phyloP scores from a whole-genome alignment of 2,797 vertebrate genomes.

The Bradypus variegatus region DNA sequence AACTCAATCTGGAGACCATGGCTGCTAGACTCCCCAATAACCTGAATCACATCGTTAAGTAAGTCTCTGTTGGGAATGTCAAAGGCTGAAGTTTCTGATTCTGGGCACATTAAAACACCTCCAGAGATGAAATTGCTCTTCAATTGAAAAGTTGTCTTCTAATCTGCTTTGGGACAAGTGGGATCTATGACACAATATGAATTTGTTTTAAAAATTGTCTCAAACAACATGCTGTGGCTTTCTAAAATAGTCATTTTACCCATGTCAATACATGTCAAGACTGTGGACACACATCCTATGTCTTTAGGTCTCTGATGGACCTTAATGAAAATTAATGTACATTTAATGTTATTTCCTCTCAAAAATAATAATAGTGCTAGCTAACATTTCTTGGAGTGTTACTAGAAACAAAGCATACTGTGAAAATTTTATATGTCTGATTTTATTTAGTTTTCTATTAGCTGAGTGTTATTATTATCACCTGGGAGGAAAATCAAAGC shows the following conservation, averaged over 20 bases:
- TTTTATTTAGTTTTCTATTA: neutral
- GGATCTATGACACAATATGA: neutral
- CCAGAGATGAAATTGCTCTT: neutral
- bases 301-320: neutral
- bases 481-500: neutral
- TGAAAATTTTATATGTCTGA: neutral
- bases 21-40: neutral
- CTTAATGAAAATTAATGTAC: neutral
- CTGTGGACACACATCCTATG: neutral
- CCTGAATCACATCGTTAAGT: neutral
- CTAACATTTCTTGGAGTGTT: neutral
- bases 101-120: neutral
- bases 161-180: neutral
- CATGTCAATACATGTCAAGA: neutral
- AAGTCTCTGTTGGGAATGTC: neutral
- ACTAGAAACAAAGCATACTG: neutral
- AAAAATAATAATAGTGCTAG: neutral
- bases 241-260: constrained; percentile 21
- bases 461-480: neutral
- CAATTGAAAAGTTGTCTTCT: neutral
- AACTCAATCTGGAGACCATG: neutral
- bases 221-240: neutral
- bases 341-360: neutral
- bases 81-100: neutral
- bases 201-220: constrained; percentile 34